Evolutionary conservation across 92 coral and sea anemone genomes (phyloP).

Genomic region (Phymanthus crucifer): DNA sequence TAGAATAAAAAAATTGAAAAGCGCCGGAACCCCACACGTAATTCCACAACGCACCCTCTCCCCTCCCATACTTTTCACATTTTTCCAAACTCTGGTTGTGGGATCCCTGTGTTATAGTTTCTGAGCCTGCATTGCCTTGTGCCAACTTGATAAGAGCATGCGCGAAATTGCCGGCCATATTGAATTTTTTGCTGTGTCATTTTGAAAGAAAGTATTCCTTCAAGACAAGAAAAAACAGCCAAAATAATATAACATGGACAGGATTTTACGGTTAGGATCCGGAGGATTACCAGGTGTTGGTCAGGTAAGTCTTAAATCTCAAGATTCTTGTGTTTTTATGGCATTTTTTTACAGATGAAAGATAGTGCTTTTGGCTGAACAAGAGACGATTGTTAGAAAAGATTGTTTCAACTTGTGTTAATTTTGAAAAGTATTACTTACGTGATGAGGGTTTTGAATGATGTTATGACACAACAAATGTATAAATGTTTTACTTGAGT

Average conservation of each 20-base stretch:
- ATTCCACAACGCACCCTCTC: background rate
- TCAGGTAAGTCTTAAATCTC: conserved; percentile 57
- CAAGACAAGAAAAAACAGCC: background rate
- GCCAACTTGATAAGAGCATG: background rate
- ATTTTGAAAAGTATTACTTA: background rate
- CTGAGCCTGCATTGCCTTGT: conserved; percentile 6
- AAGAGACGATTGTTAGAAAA: background rate
- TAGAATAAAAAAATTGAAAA: background rate
- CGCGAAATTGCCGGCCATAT: conserved; percentile 37
- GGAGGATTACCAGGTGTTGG: conserved; percentile 99
- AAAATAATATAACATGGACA: conserved; percentile 62
- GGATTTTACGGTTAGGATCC: conserved; percentile 96
- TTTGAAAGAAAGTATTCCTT: conserved; percentile 20
- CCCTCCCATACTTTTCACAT: background rate
- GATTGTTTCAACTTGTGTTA: background rate
- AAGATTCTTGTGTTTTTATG: background rate
- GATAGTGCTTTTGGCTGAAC: background rate
- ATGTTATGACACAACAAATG: background rate
- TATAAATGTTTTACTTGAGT: background rate
- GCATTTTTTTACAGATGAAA: background rate
- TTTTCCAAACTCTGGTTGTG: background rate
- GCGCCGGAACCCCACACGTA: no score
- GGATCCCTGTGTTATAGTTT: conserved; percentile 1
- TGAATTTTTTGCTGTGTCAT: conserved; percentile 44
- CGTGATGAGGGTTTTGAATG: no score